Percentiles rank a stretch among this genome's conserved stretches.
These are phyloP conservation scores for Penaeus indicus DNA, from an alignment of 1,140 invertebrate species.

Conservation along the genomic window DNA sequence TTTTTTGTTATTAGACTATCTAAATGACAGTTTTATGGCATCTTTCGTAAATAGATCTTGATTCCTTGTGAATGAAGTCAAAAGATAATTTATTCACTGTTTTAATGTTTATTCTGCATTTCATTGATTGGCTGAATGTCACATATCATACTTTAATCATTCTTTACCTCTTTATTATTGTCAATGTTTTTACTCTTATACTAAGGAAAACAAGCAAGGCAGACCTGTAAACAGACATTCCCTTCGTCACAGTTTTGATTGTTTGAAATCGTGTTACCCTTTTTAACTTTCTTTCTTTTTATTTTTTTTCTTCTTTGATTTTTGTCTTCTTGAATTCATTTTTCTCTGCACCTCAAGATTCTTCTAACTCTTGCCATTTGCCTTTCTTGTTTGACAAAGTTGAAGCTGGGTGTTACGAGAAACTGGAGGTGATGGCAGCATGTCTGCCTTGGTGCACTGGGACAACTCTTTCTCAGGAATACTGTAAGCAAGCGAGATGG, in stretches of 20 bases:
- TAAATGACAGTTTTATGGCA: neutral
- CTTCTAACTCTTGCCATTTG: conserved; percentile 39
- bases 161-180: conserved; percentile 16
- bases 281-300: neutral
- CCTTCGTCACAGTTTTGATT: no score
- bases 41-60: neutral
- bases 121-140: conserved; percentile 45
- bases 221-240: neutral
- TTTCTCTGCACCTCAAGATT: neutral
- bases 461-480: conserved; percentile 52
- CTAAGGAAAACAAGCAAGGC: conserved; percentile 54
- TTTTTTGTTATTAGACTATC: conserved; percentile 32
- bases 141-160: conserved; percentile 31
- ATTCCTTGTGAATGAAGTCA: conserved; percentile 16
- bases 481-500: conserved; percentile 50
- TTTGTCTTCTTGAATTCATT: conserved; percentile 17
- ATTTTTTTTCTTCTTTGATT: neutral
- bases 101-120: neutral
- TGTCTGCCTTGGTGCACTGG: conserved; percentile 77
- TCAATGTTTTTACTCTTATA: neutral
- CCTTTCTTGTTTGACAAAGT: conserved; percentile 69
- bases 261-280: neutral
- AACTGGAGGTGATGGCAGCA: conserved; percentile 78
- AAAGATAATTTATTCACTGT: neutral
- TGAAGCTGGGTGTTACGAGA: conserved; percentile 78